Evolutionary conservation across 2,797 vertebrate genomes (phyloP).

Genomic region (Momotus momota): DNA sequence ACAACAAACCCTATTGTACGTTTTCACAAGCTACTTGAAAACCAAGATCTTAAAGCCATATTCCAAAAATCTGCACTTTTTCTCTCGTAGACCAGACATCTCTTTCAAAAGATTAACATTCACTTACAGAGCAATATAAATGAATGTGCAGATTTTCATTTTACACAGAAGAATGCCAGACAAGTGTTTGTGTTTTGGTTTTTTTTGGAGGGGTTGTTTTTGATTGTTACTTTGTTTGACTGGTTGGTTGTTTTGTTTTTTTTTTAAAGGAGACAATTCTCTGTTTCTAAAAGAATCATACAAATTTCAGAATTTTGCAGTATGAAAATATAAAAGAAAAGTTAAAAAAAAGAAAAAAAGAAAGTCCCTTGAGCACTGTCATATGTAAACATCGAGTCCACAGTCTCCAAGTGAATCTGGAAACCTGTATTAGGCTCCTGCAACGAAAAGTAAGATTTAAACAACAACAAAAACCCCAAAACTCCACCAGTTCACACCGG

Average conservation of each 20-base stretch:
- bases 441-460: not conserved
- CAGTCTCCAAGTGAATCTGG: not conserved
- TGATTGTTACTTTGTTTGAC: not conserved
- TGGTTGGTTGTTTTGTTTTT: not conserved
- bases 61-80: not conserved
- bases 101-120: not conserved
- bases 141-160: not conserved
- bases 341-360: too few relatives aligned
- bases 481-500: not conserved
- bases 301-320: not conserved
- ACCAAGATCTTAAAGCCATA: not conserved
- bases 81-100: too few relatives aligned
- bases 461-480: not conserved
- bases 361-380: not conserved
- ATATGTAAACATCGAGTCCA: not conserved
- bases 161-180: not conserved
- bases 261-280: not conserved
- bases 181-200: too few relatives aligned
- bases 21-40: not conserved
- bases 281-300: not conserved
- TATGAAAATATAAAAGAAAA: not conserved
- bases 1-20: not conserved
- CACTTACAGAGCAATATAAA: not conserved
- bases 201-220: not conserved
- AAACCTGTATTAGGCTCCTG: not conserved